Base-by-base conservation (phyloP, 2,113 vertebrate species). In the Notarius quadriscutis region DNA sequence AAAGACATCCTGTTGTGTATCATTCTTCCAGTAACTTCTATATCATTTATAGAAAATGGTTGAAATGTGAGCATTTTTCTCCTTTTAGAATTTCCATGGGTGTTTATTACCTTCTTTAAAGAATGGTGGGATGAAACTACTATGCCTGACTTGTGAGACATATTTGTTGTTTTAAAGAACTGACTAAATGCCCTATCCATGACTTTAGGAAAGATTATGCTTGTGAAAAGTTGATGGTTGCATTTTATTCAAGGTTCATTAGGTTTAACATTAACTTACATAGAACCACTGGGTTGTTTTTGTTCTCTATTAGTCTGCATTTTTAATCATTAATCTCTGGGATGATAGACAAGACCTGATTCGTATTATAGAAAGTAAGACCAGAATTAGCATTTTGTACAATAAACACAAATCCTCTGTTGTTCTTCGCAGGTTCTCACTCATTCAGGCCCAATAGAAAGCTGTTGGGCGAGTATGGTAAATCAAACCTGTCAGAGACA, bases 401-500 rank as follows among this genome's bases (percentile, higher is more conserved):
- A 60, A 2, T 60, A 41, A 81, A 60, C 30, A 62, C 4, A 34
- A 81, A 18, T 77, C 12, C 22, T 85, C 88, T 86, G 69, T 84
- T 89, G 25, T 92, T 55, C 91, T 92, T 55, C 91, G 15, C 93
- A 97, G 97, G 96, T 92, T 90, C 88, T 86, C 90, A 93, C 91
- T 90, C 87, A 91, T 93, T 94, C 92, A 95, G 93, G 84, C 67
- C 92, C 86, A 89, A 92, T 87, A 93, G 92, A 93, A 95, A 96
- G 88, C 93, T 95, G 57, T 88, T 94, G 94, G 96, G 95, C 92
- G 96, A 96, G 93, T 91, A 91, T 91, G 95, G 93, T 83, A 89
- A 93, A 91, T 93, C 90, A 92, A 96, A 95, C 92, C 92, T 95
- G 91, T 91, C 95, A 92, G 93, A 96, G 91, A 95, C 95, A 91